phyloP scores from a whole-genome alignment of 2,113 vertebrate genomes.

The Zapus hudsonius region DNA sequence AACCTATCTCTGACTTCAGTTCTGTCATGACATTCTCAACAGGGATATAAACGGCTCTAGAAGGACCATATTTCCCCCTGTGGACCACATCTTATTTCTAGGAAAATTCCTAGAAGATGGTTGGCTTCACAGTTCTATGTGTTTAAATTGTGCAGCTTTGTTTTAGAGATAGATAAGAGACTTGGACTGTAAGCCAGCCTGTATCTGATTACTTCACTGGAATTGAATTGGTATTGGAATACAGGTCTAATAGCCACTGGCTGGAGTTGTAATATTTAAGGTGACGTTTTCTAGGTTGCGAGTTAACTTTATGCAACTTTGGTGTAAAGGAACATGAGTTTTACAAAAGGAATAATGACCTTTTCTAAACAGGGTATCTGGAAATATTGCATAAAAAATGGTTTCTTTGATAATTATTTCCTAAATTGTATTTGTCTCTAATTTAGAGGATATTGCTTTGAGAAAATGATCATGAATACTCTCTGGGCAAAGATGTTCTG shows the following conservation, averaged over 20 bases:
- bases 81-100: not conserved
- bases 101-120: not conserved
- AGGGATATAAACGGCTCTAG: not conserved
- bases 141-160: constrained; percentile 45
- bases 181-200: not conserved
- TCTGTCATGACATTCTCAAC: not conserved
- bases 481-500: constrained; percentile 60
- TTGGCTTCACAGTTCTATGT: not conserved
- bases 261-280: not conserved
- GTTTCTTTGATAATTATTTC: constrained; percentile 39
- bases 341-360: constrained; percentile 52
- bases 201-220: not conserved
- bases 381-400: constrained; percentile 46
- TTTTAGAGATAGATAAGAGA: not conserved
- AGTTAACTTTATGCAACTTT: constrained; percentile 37
- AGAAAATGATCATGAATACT: constrained; percentile 44
- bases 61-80: not conserved
- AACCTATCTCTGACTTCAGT: not conserved
- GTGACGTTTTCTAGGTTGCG: not conserved
- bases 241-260: not conserved
- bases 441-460: constrained; percentile 29
- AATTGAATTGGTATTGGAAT: not conserved
- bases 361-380: constrained; percentile 70
- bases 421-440: constrained; percentile 36
- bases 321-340: constrained; percentile 10